These are phyloP conservation scores for Drosophila mulleri DNA, from an alignment of 2,888 invertebrate genomes.

Conservation along the genomic window DNA sequence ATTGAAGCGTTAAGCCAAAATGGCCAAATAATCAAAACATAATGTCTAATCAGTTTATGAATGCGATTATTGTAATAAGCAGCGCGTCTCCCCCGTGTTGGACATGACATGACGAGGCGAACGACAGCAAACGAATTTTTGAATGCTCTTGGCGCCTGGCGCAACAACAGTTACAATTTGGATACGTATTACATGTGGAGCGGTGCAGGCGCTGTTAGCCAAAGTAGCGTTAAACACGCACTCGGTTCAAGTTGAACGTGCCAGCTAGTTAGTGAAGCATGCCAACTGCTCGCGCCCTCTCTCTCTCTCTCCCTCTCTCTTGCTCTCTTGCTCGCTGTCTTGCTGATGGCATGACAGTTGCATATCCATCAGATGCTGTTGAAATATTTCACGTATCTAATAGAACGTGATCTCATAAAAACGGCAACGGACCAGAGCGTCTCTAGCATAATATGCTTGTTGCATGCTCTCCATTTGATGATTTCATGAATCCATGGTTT, in stretches of 20 bases:
- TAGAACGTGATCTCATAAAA: slow-evolving; percentile 83
- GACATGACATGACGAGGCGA: slow-evolving; percentile 4
- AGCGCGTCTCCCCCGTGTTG: slow-evolving; percentile 10
- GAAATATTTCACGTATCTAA: slow-evolving; percentile 81
- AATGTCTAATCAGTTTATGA: slow-evolving; percentile 44
- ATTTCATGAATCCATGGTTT: slow-evolving; percentile 25
- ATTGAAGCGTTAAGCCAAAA: slow-evolving; percentile 51
- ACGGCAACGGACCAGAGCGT: slow-evolving; percentile 36
- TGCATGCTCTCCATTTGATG: slow-evolving; percentile 13
- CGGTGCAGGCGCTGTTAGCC: slow-evolving; percentile 45
- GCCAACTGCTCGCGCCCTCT: slow-evolving; percentile 11
- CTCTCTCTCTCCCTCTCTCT: slow-evolving; percentile 2
- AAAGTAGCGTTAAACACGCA: slow-evolving; percentile 78
- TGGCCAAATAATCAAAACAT: slow-evolving; percentile 25
- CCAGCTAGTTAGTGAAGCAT: slow-evolving; percentile 62
- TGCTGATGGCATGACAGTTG: slow-evolving; percentile 46
- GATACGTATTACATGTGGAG: slow-evolving; percentile 9
- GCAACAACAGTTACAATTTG: slow-evolving; percentile 30
- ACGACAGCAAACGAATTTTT: slow-evolving; percentile 19
- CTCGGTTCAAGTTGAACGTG: slow-evolving; percentile 70
- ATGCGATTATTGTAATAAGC: slow-evolving; percentile 37
- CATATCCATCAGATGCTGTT: slow-evolving; percentile 58
- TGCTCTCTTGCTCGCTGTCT: background rate
- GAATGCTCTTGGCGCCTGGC: slow-evolving; percentile 55
- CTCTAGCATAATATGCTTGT: slow-evolving; percentile 27